Percentiles rank a stretch among this genome's conserved stretches.
Evolutionary conservation across 2,797 vertebrate genomes (phyloP).

Genomic region (Vipera ursinii): DNA sequence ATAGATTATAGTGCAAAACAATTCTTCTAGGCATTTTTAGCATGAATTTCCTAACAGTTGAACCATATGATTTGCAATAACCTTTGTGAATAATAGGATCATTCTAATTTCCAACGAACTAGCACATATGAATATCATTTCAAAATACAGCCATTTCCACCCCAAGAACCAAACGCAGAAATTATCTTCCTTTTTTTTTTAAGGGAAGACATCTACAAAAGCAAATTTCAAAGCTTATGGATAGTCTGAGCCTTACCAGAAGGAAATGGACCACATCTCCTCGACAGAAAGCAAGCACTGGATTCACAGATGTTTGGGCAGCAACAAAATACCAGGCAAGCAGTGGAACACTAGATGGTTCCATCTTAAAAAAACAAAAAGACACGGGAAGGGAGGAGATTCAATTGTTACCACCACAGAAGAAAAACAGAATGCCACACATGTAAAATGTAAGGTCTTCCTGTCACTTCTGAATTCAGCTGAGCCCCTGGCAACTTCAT

Average conservation of each 20-base stretch:
- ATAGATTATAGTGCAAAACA: not conserved
- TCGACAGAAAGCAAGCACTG: slow-evolving; percentile 93
- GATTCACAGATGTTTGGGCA: slow-evolving; percentile 86
- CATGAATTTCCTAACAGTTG: not conserved
- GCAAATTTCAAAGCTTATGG: not conserved
- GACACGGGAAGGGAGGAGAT: not conserved
- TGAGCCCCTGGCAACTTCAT: too few relatives aligned
- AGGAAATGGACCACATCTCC: slow-evolving; percentile 93
- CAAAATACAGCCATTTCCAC: not conserved
- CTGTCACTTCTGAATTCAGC: too few relatives aligned
- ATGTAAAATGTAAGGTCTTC: not conserved
- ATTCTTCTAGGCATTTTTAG: not conserved
- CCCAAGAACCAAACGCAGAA: not conserved
- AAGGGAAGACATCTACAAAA: not conserved
- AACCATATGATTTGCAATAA: not conserved
- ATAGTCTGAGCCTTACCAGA: slow-evolving; percentile 76
- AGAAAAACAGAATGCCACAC: not conserved
- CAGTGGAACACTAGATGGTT: slow-evolving; percentile 92
- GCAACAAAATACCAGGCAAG: slow-evolving; percentile 95
- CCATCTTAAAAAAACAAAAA: slow-evolving; percentile 74
- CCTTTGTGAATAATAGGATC: not conserved
- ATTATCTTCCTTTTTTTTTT: not conserved
- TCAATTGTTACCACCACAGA: not conserved
- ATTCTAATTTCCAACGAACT: not conserved
- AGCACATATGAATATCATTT: not conserved